Percentiles rank a stretch among this genome's conserved stretches.
phyloP scores from a whole-genome alignment of 2,888 invertebrate genomes.

The Drosophila borealis region DNA sequence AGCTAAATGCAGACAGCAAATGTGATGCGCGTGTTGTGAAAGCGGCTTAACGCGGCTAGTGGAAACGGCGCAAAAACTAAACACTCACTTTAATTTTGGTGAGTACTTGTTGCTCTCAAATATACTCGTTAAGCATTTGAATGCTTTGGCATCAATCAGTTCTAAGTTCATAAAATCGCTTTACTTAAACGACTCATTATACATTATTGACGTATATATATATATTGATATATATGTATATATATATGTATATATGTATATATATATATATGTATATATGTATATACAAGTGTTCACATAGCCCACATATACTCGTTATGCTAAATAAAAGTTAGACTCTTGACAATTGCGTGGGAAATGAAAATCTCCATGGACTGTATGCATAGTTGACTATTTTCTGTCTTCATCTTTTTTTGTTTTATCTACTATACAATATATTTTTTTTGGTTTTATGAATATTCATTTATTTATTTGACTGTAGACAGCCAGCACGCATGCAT shows the following conservation, averaged over 20 bases:
- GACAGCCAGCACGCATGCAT: constrained; percentile 52
- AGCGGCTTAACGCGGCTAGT: constrained; percentile 3
- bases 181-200: not conserved
- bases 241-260: not conserved
- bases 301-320: not conserved
- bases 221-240: not conserved
- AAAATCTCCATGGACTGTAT: constrained; percentile 4
- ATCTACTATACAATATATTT: not conserved
- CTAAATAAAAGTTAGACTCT: constrained; percentile 33
- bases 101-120: not conserved
- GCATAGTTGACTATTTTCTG: constrained; percentile 3
- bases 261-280: not conserved
- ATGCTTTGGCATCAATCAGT: too few relatives aligned
- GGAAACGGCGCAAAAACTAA: not conserved
- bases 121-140: too few relatives aligned
- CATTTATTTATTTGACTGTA: constrained; percentile 53
- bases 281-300: not conserved
- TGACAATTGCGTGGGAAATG: constrained; percentile 19
- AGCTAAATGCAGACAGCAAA: constrained; percentile 10
- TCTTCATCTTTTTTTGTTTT: not conserved
- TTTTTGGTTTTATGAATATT: constrained; percentile 66
- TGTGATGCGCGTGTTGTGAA: constrained; percentile 4
- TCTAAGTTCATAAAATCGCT: not conserved
- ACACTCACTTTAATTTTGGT: not conserved
- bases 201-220: not conserved